A percentile compares a stretch with the other conserved stretches of the same genome.
Conservation (phyloP, 92 coral and sea anemone species). For the Actinostola sp. region DNA sequence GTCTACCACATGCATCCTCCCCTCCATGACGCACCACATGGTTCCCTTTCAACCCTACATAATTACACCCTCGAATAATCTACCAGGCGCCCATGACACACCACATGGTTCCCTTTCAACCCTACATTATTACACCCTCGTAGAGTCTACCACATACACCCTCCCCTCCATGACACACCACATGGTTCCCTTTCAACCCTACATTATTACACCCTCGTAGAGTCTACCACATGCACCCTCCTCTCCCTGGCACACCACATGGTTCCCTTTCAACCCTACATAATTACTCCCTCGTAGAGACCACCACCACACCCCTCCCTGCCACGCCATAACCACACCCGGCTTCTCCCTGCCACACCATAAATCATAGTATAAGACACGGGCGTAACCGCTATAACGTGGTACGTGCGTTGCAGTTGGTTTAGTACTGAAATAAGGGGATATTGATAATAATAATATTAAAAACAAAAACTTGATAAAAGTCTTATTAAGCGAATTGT, state of each 20-base stretch:
- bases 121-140: no score
- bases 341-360: no score
- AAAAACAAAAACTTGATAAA: no score
- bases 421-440: no score
- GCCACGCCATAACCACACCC: background rate
- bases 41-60: no score
- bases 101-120: conserved; percentile 90
- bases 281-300: conserved; percentile 69
- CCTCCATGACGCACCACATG: background rate
- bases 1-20: background rate
- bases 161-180: background rate
- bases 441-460: no score
- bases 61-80: no score
- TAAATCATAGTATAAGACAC: no score
- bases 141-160: background rate
- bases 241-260: background rate
- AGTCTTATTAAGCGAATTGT: no score
- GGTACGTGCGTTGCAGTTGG: no score
- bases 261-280: conserved; percentile 73
- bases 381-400: no score
- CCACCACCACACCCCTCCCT: background rate
- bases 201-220: conserved; percentile 79
- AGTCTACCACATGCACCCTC: background rate
- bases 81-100: no score
- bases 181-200: conserved; percentile 61